Evolutionary conservation across 2,797 vertebrate species (phyloP).

Genomic region (Coregonus ussuriensis): DNA sequence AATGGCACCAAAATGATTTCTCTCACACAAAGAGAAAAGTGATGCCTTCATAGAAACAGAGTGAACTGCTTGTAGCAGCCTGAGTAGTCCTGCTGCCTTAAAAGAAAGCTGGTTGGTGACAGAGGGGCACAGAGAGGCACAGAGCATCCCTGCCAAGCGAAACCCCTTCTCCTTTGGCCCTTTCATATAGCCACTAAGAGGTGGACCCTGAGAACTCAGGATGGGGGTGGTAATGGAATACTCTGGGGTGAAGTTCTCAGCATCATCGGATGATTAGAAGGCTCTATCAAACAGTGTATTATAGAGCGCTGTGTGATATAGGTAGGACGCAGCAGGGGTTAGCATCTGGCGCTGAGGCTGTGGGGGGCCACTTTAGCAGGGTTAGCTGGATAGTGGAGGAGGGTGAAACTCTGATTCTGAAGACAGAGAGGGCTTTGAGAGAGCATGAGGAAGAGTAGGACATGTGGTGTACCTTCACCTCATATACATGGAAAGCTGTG

Average conservation of each 20-base stretch:
- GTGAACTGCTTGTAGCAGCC: constrained; percentile 21
- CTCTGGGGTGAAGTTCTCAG: constrained; percentile 55
- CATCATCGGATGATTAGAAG: constrained; percentile 48
- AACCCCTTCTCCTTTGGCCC: constrained; percentile 39
- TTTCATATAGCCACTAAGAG: constrained; percentile 65
- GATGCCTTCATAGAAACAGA: constrained; percentile 41
- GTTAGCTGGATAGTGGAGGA: neutral
- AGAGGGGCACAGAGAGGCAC: neutral
- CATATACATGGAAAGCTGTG: neutral
- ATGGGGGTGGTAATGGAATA: constrained; percentile 59
- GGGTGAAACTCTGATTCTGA: neutral
- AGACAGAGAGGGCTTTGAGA: constrained; percentile 17
- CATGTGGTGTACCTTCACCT: constrained; percentile 6
- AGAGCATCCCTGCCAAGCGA: constrained; percentile 40
- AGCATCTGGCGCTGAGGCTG: constrained; percentile 57
- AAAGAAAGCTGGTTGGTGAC: constrained; percentile 35
- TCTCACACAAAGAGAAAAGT: constrained; percentile 28
- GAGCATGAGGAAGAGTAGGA: neutral
- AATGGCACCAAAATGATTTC: constrained; percentile 24
- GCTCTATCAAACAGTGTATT: constrained; percentile 40
- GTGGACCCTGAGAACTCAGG: constrained; percentile 65
- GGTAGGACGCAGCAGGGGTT: constrained; percentile 52
- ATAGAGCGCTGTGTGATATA: constrained; percentile 33
- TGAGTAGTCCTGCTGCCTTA: constrained; percentile 38
- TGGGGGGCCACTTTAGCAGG: constrained; percentile 15